Conservation (phyloP, 1,140 invertebrate genomes). For the Yoshiicerus persimilis region DNA sequence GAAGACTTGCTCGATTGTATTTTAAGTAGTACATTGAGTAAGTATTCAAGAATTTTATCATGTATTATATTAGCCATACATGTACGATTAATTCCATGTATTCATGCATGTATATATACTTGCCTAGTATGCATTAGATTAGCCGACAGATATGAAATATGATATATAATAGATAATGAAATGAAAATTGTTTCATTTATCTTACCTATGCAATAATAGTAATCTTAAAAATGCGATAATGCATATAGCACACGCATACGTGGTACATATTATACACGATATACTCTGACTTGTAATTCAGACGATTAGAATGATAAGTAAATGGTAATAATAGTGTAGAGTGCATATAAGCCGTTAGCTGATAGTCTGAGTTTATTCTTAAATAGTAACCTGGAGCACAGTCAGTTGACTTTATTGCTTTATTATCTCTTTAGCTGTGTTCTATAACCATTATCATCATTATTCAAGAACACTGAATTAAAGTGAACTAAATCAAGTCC, state of each 20-base stretch:
- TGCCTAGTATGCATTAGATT: background rate
- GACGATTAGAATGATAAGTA: background rate
- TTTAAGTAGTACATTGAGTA: background rate
- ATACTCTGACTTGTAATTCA: background rate
- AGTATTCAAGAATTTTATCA: background rate
- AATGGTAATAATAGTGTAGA: background rate
- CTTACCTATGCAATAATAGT: background rate
- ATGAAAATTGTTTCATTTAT: slow-evolving; percentile 1
- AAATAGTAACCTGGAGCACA: background rate
- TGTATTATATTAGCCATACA: background rate
- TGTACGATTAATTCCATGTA: too few species aligned
- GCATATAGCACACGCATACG: background rate
- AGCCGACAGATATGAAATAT: slow-evolving; percentile 10
- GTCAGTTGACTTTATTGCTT: background rate
- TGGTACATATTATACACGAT: background rate
- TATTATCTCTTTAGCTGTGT: background rate
- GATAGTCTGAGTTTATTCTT: background rate
- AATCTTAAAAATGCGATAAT: background rate
- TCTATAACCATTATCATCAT: background rate
- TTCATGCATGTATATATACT: background rate
- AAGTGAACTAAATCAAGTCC: too few species aligned
- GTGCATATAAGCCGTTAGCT: background rate
- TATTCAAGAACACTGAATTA: background rate
- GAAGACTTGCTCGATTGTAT: background rate
- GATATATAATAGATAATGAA: background rate